Evolutionary conservation across 2,113 vertebrate genomes (phyloP).

Genomic region (Saccopteryx bilineata): DNA sequence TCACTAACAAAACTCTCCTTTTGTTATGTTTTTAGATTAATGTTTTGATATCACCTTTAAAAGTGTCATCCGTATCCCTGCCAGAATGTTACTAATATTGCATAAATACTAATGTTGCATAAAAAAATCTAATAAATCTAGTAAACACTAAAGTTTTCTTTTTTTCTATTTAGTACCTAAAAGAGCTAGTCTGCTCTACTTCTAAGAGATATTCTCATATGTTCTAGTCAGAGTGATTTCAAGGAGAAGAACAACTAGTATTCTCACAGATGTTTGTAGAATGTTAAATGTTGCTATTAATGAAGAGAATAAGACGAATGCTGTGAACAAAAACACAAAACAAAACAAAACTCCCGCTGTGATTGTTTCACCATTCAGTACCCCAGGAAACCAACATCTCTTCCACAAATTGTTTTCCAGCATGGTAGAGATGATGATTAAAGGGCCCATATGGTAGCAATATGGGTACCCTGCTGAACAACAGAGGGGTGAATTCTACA

Average conservation of each 20-base stretch:
- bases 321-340: slow-evolving; percentile 63
- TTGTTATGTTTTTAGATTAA: slow-evolving; percentile 13
- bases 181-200: neutral
- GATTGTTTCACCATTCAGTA: slow-evolving; percentile 72
- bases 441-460: slow-evolving; percentile 60
- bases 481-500: slow-evolving; percentile 66
- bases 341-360: slow-evolving; percentile 67
- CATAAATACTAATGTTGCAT: neutral
- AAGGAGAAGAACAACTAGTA: neutral
- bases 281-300: slow-evolving; percentile 71
- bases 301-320: slow-evolving; percentile 64
- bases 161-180: neutral
- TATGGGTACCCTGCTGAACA: neutral
- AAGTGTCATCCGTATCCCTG: neutral
- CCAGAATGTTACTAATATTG: neutral
- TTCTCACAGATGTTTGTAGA: slow-evolving; percentile 61
- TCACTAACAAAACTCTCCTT: neutral
- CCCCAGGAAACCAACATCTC: slow-evolving; percentile 66
- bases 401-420: slow-evolving; percentile 44
- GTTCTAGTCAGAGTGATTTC: slow-evolving; percentile 17
- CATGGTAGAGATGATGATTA: slow-evolving; percentile 63
- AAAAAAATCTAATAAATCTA: too few species aligned
- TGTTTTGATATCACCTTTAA: neutral
- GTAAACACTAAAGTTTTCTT: neutral
- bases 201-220: neutral